These are phyloP conservation scores for Axis porcinus DNA, from an alignment of 2,113 vertebrate species.

Conservation along the genomic window DNA sequence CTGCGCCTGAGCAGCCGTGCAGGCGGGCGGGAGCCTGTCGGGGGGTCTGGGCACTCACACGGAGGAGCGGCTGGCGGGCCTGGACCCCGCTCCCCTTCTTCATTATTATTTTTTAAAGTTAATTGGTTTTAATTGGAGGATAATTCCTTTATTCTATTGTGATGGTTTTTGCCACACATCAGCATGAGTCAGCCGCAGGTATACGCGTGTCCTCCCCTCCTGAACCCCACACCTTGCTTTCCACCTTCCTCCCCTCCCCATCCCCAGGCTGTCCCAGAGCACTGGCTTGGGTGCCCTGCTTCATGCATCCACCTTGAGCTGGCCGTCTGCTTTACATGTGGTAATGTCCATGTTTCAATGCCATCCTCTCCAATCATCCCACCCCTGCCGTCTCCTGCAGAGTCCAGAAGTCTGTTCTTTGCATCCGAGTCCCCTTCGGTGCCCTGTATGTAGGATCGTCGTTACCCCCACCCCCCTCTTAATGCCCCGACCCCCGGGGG, in stretches of 20 bases:
- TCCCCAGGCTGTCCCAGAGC: no score
- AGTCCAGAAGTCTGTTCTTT: background rate
- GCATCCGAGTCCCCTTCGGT: background rate
- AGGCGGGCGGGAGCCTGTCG: rapidly evolving
- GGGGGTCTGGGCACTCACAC: rapidly evolving
- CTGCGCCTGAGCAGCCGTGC: rapidly evolving
- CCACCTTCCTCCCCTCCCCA: no score
- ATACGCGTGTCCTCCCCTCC: no score
- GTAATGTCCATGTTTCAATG: rapidly evolving
- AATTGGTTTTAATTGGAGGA: background rate
- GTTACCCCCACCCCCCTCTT: rapidly evolving
- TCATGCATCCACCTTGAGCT: rapidly evolving
- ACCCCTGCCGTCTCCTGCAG: background rate
- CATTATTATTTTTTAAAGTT: background rate
- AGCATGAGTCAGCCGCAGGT: no score
- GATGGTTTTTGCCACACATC: background rate
- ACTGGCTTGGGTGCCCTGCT: background rate
- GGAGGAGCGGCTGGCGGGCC: background rate
- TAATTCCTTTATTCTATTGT: rapidly evolving
- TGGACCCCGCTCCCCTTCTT: rapidly evolving
- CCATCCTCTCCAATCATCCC: rapidly evolving
- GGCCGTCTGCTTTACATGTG: rapidly evolving
- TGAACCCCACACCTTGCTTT: no score
- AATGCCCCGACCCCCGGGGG: background rate
- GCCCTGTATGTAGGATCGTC: background rate